Evolutionary conservation across 1,140 invertebrate species (phyloP).

Genomic region (Oreohelix idahoensis): DNA sequence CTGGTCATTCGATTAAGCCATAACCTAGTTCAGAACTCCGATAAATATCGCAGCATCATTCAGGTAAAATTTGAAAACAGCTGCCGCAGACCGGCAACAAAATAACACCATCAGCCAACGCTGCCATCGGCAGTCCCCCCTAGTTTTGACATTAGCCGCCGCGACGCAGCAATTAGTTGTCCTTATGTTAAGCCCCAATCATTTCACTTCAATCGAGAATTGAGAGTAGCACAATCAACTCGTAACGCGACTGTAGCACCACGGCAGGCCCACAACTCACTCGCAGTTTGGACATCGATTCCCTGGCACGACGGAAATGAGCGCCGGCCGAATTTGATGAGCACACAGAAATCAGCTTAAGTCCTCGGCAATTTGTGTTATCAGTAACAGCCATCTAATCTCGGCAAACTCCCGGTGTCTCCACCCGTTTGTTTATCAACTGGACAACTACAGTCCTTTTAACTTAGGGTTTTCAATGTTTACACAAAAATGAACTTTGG

Average conservation of each 20-base stretch:
- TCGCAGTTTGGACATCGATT: conserved; percentile 18
- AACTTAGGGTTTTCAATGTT: neutral
- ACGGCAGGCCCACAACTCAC: neutral
- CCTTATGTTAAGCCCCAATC: conserved; percentile 14
- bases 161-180: conserved; percentile 10
- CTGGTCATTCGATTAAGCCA: too few species aligned
- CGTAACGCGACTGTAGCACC: neutral
- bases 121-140: neutral
- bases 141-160: neutral
- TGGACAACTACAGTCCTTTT: neutral
- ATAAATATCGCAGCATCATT: too few species aligned
- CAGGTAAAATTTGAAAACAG: neutral
- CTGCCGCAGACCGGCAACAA: neutral
- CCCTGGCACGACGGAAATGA: neutral
- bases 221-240: neutral
- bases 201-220: neutral
- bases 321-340: conserved; percentile 1
- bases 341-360: neutral
- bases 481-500: neutral
- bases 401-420: neutral
- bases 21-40: too few species aligned
- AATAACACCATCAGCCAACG: neutral
- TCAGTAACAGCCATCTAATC: neutral
- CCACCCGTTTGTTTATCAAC: neutral
- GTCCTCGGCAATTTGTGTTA: conserved; percentile 14